Conservation (phyloP, 53 echinoderm and acorn worm species). For the Pentamera pediparva region DNA sequence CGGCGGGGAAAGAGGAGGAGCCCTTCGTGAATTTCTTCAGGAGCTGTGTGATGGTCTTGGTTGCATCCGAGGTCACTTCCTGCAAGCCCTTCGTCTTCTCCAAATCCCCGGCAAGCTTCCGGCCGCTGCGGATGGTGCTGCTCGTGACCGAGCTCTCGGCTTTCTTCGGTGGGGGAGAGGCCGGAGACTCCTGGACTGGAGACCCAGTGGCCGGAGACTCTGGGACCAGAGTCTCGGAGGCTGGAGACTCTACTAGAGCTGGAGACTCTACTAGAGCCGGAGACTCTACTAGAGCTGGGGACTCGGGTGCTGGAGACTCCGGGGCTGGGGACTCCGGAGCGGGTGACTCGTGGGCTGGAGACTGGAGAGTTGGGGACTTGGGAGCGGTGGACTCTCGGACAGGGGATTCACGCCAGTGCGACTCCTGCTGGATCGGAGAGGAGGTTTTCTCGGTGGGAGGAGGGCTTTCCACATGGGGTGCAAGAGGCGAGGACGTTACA, state of each 20-base stretch:
- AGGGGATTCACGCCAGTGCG: conserved; percentile 6
- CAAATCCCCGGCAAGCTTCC: conserved; percentile 5
- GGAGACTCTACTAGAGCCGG: too few species aligned
- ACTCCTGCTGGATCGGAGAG: conserved; percentile 11
- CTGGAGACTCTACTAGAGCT: too few species aligned
- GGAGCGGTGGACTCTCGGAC: conserved; percentile 10
- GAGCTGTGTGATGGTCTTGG: conserved; percentile 67
- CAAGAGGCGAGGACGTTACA: conserved; percentile 27
- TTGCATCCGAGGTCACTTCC: conserved; percentile 46
- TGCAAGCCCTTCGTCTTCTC: neutral
- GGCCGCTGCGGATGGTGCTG: neutral
- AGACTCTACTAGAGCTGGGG: too few species aligned
- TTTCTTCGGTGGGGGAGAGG: neutral
- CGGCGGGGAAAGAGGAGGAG: conserved; percentile 17
- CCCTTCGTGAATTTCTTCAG: conserved; percentile 59
- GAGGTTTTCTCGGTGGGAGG: neutral
- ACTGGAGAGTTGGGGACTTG: conserved; percentile 35
- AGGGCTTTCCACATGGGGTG: neutral
- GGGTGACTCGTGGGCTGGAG: neutral
- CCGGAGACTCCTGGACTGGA: too few species aligned
- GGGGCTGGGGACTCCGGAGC: neutral
- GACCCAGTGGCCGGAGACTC: too few species aligned
- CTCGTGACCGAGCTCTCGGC: conserved; percentile 7
- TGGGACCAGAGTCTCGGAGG: too few species aligned
- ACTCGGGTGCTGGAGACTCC: too few species aligned